Base-by-base conservation (phyloP, 2,888 invertebrate species). In the Cynaeus angustus region DNA sequence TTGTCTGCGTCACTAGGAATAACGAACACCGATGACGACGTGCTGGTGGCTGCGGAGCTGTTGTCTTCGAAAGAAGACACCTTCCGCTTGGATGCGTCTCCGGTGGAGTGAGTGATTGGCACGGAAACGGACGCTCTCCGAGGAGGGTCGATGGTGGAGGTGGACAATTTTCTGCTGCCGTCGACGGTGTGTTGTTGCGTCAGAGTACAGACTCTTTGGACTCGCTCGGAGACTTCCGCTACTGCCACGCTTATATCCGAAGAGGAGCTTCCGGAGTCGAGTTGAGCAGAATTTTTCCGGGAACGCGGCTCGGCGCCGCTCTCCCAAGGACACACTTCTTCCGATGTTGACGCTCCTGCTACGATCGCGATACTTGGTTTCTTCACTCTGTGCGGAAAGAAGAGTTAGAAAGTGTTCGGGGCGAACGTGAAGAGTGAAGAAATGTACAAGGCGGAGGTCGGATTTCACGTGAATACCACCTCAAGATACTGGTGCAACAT, bases 251-350 rank as follows among this genome's bases (percentile, higher is more conserved):
- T 91, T 72, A 92, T 89, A 82, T 94, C 94, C 13, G 93, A 92
- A 8, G 92, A 91, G n/a, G 92, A 92, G 80, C 91, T 90, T 79
- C 90, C 91, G 10, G 91, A 92, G 83, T 92, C 92, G 46, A 92
- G 84, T 76, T 88, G 88, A 9, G 88, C 86, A 3, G 92, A 91
- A 83, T 92, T 91, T 81, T 91, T 92, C 21, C 91, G 87, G 41
- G 85, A 84, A 70, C 85, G 73, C 0, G 75, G 52, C 53, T 76
- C 78, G 1, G 71, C 64, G 73, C 83, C 76, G 41, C 83, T 67
- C 58, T 86, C 89, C 89, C 89, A 90, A 8, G 89, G 89, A 77
- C 89, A 90, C 26, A 89, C 87, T 76, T 89, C 89, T 84, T 88
- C 88, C 1, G 86, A 85, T 8, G 86, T 85, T 0, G 85, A 85